Base-by-base conservation (phyloP, 2,113 vertebrate species). In the Rhabdomys dilectus region DNA sequence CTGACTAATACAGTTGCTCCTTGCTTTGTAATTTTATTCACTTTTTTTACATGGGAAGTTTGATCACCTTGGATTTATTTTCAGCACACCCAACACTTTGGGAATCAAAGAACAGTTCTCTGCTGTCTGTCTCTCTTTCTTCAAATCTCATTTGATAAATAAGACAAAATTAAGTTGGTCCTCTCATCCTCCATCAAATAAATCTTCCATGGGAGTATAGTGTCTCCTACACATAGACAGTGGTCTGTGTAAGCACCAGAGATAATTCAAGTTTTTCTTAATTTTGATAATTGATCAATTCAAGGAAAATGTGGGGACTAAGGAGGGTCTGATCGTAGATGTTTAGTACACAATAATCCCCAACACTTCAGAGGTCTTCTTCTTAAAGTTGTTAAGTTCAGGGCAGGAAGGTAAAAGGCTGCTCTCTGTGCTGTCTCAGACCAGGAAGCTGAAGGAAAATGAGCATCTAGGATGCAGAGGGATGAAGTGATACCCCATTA, bases 251-350 rank as follows among this genome's bases (percentile, higher is more conserved):
- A 58, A 70, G 72, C 86, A 70, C 80, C 53, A 93, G 66, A 89
- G 17, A 72, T 29, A 77, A 91, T 72, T 13, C 11, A 91, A 86
- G 8, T 42, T 90, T 90, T 91, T 36, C 58, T 2, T 95, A 66
- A 10, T 87, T 85, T 92, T 86, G 68, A 17, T 86, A 81, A 16
- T 60, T 86, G 36, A 10, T 89, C 60, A 86, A 91, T 91, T 91
- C 21, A 82, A 77, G 29, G 34, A 34, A 91, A 76, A 73, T 15
- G 2, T 31, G 5, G 36, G 0, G 31, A 60, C 10, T 36, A 1
- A 36, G 73, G 31, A 60, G 9, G 26, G 58, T 21, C 31, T 92
- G 31, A 24, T 16, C n/a, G 82, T 53, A 84, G 48, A 66, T 77
- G 1, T 17, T 62, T 1, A 36, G 10, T 75, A 15, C 94, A 16